phyloP scores from a whole-genome alignment of 2,888 invertebrate genomes.

The Nematopogon swammerdamellus region DNA sequence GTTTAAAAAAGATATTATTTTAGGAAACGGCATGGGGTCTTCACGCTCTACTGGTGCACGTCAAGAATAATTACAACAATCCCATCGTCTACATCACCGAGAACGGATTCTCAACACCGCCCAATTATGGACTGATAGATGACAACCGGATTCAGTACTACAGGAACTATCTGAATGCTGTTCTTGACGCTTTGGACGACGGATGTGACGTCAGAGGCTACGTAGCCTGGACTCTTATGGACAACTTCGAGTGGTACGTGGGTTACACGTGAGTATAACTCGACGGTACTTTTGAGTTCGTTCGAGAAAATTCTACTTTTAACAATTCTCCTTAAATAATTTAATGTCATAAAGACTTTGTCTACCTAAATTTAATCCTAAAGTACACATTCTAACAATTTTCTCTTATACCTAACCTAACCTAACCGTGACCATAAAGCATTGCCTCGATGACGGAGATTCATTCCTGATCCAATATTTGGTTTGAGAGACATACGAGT shows the following conservation, averaged over 20 bases:
- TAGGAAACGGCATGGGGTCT: constrained; percentile 39
- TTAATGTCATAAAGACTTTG: too few relatives aligned
- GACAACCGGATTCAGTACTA: constrained; percentile 30
- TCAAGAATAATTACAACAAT: constrained; percentile 30
- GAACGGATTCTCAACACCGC: constrained; percentile 57
- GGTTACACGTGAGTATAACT: constrained; percentile 59
- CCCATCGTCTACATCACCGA: constrained; percentile 49
- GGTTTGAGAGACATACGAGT: too few relatives aligned
- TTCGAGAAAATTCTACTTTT: too few relatives aligned
- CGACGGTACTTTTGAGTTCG: too few relatives aligned
- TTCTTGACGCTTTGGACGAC: constrained; percentile 47
- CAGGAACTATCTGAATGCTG: constrained; percentile 34
- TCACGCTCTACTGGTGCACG: constrained; percentile 28
- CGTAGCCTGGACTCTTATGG: constrained; percentile 63
- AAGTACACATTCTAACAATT: too few relatives aligned
- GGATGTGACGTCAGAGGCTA: constrained; percentile 50
- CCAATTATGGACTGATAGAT: constrained; percentile 36
- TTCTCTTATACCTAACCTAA: too few relatives aligned
- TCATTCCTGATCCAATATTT: too few relatives aligned
- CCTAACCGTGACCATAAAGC: too few relatives aligned
- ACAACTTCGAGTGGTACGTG: constrained; percentile 62
- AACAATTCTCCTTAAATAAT: too few relatives aligned
- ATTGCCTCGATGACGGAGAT: too few relatives aligned
- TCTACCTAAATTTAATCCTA: too few relatives aligned
- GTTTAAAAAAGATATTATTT: too few relatives aligned